Evolutionary conservation across 2,113 vertebrate species (phyloP), one percentile per base, ranked within the genome.

Genomic region (Castor canadensis): DNA sequence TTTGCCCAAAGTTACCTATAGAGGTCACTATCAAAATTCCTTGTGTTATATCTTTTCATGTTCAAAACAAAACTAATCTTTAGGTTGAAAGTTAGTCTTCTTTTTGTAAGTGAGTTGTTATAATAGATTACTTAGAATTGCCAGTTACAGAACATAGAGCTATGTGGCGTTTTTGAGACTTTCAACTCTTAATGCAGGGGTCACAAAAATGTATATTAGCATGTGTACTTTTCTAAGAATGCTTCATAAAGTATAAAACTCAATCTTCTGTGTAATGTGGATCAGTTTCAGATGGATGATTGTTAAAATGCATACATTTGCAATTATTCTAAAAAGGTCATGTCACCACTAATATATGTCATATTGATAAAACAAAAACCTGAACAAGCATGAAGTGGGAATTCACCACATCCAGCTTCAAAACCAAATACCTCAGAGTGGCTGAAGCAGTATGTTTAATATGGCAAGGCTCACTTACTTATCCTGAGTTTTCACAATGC

Each of bases 1-100:
- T 86, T 54, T 38, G 30, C 32, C 79, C 20, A 45, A 77, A 80
- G 35, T 89, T 77, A 82, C 16, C 35, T 58, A 28, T 30, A 69
- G 66, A 94, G 22, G 19, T 52, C 58, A 86, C n/a, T 88, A 24
- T 64, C 45, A 64, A 16, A 58, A 16, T 82, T 94, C n/a, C 40
- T 22, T 87, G 82, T 1, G 4, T n/a, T n/a, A n/a, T 35, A 89
- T 73, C 26, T 13, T 87, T 79, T 87, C 30, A 58, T 76, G 28
- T 75, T 45, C 26, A 94, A 86, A 89, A 75, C 20, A 76, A 85
- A 95, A 82, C 28, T 52, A 76, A 76, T 75, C 73, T n/a, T n/a
- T n/a, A n/a, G 58, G 58, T 60, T 60, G 58, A 60, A 54, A 54
- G 58, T 60, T 26, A 26, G 58, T 6, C 58, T 26, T 22, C 69